Conservation (phyloP, 2,113 vertebrate species). For the Psettodes erumei region DNA sequence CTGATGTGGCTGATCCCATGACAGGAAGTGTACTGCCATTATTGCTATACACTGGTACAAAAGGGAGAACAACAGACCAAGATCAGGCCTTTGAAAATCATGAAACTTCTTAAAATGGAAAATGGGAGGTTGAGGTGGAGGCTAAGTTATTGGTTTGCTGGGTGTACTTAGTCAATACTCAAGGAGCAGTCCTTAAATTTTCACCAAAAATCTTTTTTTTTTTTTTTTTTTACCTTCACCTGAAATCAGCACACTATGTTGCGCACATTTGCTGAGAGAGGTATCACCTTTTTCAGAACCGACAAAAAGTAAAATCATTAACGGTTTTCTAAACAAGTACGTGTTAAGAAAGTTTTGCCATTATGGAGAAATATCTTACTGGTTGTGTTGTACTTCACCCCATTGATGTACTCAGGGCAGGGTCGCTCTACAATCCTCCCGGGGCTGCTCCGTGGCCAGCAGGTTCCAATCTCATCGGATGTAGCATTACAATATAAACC, state of each 20-base stretch:
- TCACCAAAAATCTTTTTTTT: background rate
- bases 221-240: background rate
- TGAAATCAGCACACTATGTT: background rate
- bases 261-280: background rate
- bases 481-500: constrained; percentile 94
- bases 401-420: constrained; percentile 96
- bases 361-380: constrained; percentile 84
- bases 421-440: constrained; percentile 93
- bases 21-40: constrained; percentile 34
- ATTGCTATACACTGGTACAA: constrained; percentile 7
- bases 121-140: too few relatives aligned
- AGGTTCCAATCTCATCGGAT: constrained; percentile 96
- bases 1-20: constrained; percentile 26
- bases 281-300: background rate
- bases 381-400: constrained; percentile 97
- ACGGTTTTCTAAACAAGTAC: background rate
- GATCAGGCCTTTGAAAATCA: background rate
- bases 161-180: background rate
- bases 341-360: constrained; percentile 39
- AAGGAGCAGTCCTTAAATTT: background rate
- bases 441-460: constrained; percentile 92
- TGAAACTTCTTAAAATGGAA: background rate
- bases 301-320: background rate
- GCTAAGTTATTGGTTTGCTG: background rate
- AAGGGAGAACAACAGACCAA: background rate